A percentile compares a stretch with the other conserved stretches of the same genome.
phyloP scores from a whole-genome alignment of 2,888 invertebrate genomes.

The Euplagia quadripunctaria region DNA sequence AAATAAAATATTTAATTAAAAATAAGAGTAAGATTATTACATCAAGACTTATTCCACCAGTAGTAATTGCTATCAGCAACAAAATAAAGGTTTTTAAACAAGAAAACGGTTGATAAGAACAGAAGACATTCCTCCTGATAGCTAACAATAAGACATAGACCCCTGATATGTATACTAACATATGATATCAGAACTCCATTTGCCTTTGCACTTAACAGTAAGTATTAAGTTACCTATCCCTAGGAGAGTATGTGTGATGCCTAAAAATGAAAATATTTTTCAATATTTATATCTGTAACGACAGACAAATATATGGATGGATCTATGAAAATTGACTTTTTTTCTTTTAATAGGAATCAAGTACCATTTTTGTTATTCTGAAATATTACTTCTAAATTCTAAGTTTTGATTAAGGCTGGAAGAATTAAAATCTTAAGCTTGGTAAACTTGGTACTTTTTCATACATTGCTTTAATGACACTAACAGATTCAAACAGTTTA shows the following conservation, averaged over 20 bases:
- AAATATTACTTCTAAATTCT: too few species aligned
- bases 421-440: neutral
- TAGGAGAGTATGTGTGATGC: neutral
- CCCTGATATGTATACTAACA: too few species aligned
- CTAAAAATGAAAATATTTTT: neutral
- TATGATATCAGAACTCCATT: too few species aligned
- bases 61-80: neutral
- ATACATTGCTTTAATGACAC: conserved; percentile 6
- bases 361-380: neutral
- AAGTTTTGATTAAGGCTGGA: neutral
- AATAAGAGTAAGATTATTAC: neutral
- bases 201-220: too few species aligned
- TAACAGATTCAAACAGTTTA: conserved; percentile 12
- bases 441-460: too few species aligned
- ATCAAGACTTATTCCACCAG: neutral
- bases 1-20: neutral
- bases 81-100: neutral
- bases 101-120: neutral
- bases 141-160: neutral
- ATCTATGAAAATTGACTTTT: neutral
- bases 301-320: neutral
- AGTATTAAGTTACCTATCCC: neutral
- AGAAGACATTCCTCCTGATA: neutral
- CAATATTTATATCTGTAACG: neutral
- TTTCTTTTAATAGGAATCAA: neutral